Evolutionary conservation across 2,888 invertebrate species (phyloP).

Genomic region (Enchytraeus crypticus): DNA sequence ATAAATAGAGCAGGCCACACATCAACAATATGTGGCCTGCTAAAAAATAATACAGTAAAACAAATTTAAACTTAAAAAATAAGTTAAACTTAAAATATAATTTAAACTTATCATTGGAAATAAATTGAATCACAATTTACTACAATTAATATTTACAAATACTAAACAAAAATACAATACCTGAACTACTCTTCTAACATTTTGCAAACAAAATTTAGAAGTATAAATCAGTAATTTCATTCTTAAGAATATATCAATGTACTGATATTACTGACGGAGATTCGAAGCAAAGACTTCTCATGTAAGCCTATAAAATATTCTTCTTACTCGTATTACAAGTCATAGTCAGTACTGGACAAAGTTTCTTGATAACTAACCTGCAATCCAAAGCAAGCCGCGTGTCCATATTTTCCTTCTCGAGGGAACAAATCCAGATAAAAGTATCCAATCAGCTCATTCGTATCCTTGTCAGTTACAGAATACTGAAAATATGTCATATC

Average conservation of each 20-base stretch:
- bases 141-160: neutral
- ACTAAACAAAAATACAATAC: neutral
- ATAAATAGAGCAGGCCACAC: too few relatives aligned
- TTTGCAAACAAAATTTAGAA: neutral
- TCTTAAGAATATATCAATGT: too few relatives aligned
- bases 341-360: neutral
- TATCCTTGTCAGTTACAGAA: constrained; percentile 47
- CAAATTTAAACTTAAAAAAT: too few relatives aligned
- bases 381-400: constrained; percentile 50
- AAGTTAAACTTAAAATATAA: too few relatives aligned
- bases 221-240: too few relatives aligned
- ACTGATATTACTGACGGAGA: too few relatives aligned
- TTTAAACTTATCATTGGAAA: too few relatives aligned
- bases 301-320: neutral
- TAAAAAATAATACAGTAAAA: too few relatives aligned
- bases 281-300: neutral
- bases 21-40: too few relatives aligned
- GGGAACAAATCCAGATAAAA: constrained; percentile 53
- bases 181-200: constrained; percentile 12
- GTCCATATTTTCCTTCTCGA: constrained; percentile 53
- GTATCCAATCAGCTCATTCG: constrained; percentile 48
- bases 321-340: neutral
- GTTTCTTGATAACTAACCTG: constrained; percentile 44
- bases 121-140: neutral
- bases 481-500: too few relatives aligned